Percentiles rank a stretch among this genome's conserved stretches.
phyloP scores from a whole-genome alignment of 2,888 invertebrate species.

The Conus canariensis region DNA sequence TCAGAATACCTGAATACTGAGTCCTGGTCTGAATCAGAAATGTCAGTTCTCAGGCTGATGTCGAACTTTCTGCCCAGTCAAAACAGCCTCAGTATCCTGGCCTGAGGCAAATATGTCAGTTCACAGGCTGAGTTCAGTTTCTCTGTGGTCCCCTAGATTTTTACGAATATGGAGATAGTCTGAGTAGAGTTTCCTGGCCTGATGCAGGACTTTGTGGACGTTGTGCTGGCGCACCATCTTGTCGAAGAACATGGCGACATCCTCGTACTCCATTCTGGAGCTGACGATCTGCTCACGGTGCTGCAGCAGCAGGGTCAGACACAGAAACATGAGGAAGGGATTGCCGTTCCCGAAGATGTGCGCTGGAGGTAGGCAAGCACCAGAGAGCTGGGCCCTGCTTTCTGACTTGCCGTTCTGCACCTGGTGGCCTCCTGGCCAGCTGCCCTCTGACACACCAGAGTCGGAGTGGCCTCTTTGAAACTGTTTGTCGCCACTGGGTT shows the following conservation, averaged over 20 bases:
- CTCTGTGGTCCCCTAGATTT: constrained; percentile 51
- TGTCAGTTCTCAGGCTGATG: too few species aligned
- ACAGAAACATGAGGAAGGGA: constrained; percentile 97
- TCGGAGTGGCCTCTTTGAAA: background rate
- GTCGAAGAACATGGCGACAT: constrained; percentile 98
- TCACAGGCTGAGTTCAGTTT: background rate
- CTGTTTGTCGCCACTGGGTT: background rate
- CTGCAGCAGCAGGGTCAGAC: constrained; percentile 93
- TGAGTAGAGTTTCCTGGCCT: constrained; percentile 94
- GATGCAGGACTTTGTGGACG: constrained; percentile 92
- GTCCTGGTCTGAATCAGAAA: too few species aligned
- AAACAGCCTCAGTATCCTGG: too few species aligned
- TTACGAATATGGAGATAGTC: constrained; percentile 85
- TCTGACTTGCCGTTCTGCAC: background rate
- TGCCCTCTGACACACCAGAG: constrained; percentile 27
- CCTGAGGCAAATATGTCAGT: background rate
- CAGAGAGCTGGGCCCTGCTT: background rate
- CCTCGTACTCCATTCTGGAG: constrained; percentile 96
- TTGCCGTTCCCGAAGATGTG: constrained; percentile 94
- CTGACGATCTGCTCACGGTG: constrained; percentile 94
- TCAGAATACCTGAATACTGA: too few species aligned
- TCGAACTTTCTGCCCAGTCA: too few species aligned
- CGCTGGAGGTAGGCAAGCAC: constrained; percentile 87
- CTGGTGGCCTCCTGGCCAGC: constrained; percentile 2
- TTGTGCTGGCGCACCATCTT: constrained; percentile 97